These are phyloP conservation scores for Garrulus glandarius DNA, from an alignment of 2,797 vertebrate genomes.

Conservation along the genomic window DNA sequence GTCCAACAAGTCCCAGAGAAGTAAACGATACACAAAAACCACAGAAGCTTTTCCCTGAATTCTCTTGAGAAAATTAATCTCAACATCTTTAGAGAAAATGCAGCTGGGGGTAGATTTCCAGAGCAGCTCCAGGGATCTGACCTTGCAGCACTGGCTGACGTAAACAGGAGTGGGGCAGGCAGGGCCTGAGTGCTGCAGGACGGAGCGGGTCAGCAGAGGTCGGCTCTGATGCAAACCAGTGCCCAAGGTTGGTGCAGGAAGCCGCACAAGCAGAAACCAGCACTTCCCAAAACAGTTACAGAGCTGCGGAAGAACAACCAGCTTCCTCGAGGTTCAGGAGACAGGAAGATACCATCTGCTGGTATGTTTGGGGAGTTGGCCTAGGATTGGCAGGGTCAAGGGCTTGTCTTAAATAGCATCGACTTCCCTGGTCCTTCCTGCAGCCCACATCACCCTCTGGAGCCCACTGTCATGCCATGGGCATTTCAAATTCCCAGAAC, in stretches of 20 bases:
- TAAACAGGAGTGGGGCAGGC: slow-evolving; percentile 40
- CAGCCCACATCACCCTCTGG: neutral
- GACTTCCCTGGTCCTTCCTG: neutral
- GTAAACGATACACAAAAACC: slow-evolving; percentile 41
- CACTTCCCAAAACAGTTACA: neutral
- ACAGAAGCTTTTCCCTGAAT: slow-evolving; percentile 38
- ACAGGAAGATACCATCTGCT: neutral
- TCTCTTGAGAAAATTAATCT: slow-evolving; percentile 59
- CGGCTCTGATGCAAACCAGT: neutral
- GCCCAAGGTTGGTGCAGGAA: slow-evolving; percentile 14
- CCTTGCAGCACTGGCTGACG: slow-evolving; percentile 39
- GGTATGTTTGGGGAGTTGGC: neutral
- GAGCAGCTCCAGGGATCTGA: slow-evolving; percentile 54
- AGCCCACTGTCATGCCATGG: neutral
- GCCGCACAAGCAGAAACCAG: neutral
- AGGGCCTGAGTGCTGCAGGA: neutral
- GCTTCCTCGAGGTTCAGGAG: neutral
- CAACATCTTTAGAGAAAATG: slow-evolving; percentile 47
- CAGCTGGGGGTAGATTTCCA: slow-evolving; percentile 58
- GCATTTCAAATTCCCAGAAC: neutral
- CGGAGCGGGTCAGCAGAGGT: neutral
- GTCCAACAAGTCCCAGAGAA: slow-evolving; percentile 43
- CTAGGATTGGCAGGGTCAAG: neutral
- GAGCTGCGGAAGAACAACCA: neutral
- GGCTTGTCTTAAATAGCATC: neutral